A percentile compares a stretch with the other conserved stretches of the same genome.
These are phyloP conservation scores for Achatina immaculata DNA, from an alignment of 1,140 invertebrate genomes.

Conservation along the genomic window DNA sequence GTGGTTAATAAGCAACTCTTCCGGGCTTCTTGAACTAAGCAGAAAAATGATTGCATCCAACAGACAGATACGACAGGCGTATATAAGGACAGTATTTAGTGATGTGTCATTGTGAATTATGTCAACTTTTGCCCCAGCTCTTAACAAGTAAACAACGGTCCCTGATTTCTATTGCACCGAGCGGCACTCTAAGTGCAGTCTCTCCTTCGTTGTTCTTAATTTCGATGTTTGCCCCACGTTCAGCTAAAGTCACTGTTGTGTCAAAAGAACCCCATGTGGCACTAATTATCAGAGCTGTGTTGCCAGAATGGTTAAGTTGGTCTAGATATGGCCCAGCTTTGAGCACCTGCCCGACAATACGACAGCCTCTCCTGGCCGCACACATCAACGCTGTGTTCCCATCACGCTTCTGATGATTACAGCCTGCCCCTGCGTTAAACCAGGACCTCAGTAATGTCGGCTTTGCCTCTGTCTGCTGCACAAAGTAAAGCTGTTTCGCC, in stretches of 20 bases:
- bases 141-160: conserved; percentile 2
- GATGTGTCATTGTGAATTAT: background rate
- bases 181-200: conserved; percentile 17
- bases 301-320: background rate
- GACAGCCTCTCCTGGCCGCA: background rate
- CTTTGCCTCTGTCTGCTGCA: conserved; percentile 4
- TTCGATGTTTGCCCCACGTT: background rate
- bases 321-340: background rate
- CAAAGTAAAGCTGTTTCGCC: conserved; percentile 3
- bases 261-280: conserved; percentile 21
- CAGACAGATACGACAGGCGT: conserved; percentile 6
- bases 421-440: background rate
- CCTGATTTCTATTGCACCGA: conserved; percentile 11
- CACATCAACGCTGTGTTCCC: conserved; percentile 20
- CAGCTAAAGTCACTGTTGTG: background rate
- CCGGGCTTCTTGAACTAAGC: background rate
- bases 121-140: background rate
- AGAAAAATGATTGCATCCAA: background rate
- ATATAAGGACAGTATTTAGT: conserved; percentile 6
- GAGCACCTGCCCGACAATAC: background rate
- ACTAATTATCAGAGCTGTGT: conserved; percentile 14
- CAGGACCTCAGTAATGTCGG: conserved; percentile 1
- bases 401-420: conserved; percentile 1
- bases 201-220: conserved; percentile 3
- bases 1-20: conserved; percentile 7